Evolutionary conservation across 2,797 vertebrate species (phyloP), one percentile per base, ranked within the genome.

Genomic region (Manis pentadactyla): DNA sequence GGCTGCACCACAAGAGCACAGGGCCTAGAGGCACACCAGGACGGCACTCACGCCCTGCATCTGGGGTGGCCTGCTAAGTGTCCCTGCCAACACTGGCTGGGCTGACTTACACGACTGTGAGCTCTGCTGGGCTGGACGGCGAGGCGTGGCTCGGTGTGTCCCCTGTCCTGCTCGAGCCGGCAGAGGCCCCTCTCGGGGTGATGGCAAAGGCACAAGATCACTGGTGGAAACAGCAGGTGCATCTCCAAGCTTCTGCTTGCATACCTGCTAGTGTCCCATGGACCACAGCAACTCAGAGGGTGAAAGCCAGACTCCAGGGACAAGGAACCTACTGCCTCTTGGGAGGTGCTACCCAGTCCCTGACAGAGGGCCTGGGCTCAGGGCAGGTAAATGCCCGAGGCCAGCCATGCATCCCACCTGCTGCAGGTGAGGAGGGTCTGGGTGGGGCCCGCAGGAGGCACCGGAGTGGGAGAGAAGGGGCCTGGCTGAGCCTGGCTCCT

Each of bases 21-120:
- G 10, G 51, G 2, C 34, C n/a, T 34, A 7, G 2, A 3, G 39
- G 31, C 18, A 8, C 4, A 0, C 6, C 4, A 49, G 51, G 11
- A 29, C 0, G 25, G 73, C 39, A 17, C 5, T 49, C 14, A 6
- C 7, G 15, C 34, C 5, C 3, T n/a, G 37, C 0, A 0, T 25
- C 82, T 6, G 25, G 51, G 6, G 49, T 14, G 51, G 68, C 10
- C 25, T 3, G 37, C 25, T 3, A 4, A 63, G 86, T 4, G 13
- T 34, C 37, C 74, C 64, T 29, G 55, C 64, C 3, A 4, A 46
- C 46, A 1, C 1, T 4, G 31, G 46, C 57, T 9, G 4, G 8
- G 74, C 82, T 64, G 9, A 74, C 59, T 79, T 1, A 31, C 37
- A 2, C 7, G 0, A 3, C 21, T 8, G 1, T 14, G 81, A 14